phyloP scores from a whole-genome alignment of 1,140 invertebrate species.

The Aplysia californica region DNA sequence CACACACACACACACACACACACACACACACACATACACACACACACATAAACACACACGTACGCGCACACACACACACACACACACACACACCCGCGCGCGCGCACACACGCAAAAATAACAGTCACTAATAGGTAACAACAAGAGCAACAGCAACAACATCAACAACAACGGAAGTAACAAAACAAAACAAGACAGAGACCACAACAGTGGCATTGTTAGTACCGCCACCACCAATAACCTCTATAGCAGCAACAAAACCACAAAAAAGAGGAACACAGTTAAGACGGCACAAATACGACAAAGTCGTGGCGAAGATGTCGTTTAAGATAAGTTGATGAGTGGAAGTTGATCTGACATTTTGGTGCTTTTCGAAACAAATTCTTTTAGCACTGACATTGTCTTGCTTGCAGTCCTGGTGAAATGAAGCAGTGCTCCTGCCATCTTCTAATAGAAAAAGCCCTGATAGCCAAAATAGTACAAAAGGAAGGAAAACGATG shows the following conservation, averaged over 20 bases:
- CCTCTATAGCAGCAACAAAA: neutral
- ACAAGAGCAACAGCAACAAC: too few species aligned
- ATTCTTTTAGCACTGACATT: neutral
- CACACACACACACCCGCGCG: too few species aligned
- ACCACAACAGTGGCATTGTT: neutral
- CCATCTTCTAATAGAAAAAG: neutral
- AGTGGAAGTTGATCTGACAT: neutral
- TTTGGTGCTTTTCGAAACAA: neutral
- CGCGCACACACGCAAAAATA: neutral
- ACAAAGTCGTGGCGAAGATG: neutral
- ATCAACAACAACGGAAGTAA: too few species aligned
- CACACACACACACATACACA: neutral
- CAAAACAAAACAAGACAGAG: too few species aligned
- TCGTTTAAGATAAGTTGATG: neutral
- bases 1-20: neutral
- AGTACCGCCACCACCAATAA: neutral
- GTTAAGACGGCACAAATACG: neutral
- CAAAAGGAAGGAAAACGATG: neutral
- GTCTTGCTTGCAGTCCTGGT: neutral
- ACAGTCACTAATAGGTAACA: neutral
- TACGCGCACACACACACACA: too few species aligned
- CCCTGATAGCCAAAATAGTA: neutral
- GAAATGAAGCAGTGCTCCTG: neutral
- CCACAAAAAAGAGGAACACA: neutral
- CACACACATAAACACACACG: too few species aligned